Conservation (phyloP, 2,888 invertebrate species). For the Drosophila kanekoi region DNA sequence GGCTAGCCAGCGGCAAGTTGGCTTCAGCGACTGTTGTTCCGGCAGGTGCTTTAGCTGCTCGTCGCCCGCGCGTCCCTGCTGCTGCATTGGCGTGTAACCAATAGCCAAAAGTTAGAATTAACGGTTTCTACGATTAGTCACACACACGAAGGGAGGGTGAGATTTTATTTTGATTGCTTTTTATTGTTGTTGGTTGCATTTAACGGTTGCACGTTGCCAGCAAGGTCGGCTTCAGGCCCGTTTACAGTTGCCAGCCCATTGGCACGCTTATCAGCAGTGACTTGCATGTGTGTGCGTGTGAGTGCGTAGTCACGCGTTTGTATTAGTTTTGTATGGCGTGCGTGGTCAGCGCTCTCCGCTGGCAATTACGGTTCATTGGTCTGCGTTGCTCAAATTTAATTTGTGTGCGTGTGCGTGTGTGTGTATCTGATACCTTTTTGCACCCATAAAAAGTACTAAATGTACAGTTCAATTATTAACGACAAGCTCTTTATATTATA, state of each 20-base stretch:
- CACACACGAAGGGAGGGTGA: constrained; percentile 1
- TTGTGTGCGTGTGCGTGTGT: constrained; percentile 1
- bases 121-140: constrained; percentile 56
- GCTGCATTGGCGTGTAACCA: background rate
- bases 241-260: constrained; percentile 35
- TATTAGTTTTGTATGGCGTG: constrained; percentile 8
- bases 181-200: constrained; percentile 38
- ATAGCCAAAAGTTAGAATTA: constrained; percentile 24
- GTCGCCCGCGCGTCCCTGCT: background rate
- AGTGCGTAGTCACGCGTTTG: background rate
- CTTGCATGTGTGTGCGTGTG: constrained; percentile 6
- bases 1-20: constrained; percentile 39
- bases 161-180: background rate
- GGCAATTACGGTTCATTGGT: constrained; percentile 46
- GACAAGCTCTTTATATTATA: constrained; percentile 22
- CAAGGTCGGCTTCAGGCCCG: constrained; percentile 51
- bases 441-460: constrained; percentile 13
- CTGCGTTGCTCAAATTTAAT: constrained; percentile 11
- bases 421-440: constrained; percentile 21
- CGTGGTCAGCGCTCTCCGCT: constrained; percentile 29
- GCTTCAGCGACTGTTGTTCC: constrained; percentile 55
- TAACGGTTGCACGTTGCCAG: constrained; percentile 40
- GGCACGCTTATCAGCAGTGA: constrained; percentile 49
- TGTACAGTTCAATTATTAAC: constrained; percentile 34
- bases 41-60: constrained; percentile 44